Base-by-base conservation (phyloP, 2,888 invertebrate species). In the Abrostola triplasia region DNA sequence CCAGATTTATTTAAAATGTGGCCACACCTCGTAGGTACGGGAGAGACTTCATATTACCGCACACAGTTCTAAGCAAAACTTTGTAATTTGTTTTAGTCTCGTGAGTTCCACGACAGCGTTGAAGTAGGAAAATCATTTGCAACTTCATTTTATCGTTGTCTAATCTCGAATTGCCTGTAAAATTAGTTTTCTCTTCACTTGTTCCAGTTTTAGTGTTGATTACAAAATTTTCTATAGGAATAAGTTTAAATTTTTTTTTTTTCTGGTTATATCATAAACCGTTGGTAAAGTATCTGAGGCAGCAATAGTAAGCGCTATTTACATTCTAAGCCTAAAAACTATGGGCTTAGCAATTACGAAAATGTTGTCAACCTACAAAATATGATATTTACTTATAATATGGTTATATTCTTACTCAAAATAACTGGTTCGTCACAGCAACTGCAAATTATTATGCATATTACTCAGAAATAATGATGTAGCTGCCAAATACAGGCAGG, bases 71-170 rank as follows among this genome's bases (percentile, higher is more conserved):
- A 24, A 5, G 12, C 36, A 50, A 48, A 70, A 76, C 65, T 76
- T 54, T 37, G 53, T 70, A 76, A 70, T 76, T 70, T 76, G 76
- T 70, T 70, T 35, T 42, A 71, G 71, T 64, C 72, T 56, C 52
- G 64, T 58, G 47, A 51, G 50, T 50, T 50, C n/a, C 52, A 40
- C 11, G 13, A 24, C 24, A 48, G 47, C n/a, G 47, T n/a, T 41
- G 24, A 24, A 24, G 55, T 12, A 64, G 50, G 44, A 36, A 64
- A 70, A 70, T 48, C 56, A 44, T 49, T 75, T 62, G 13, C 44
- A 47, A 68, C 41, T 10, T 40, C 36, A 37, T 53, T 36, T 10
- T 44, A 36, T 52, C 69, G 48, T 40, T 47, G 24, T 42, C 6
- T 24, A 12, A 54, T 36, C n/a, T 42, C 35, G 37, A 41, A 54